Conservation (phyloP, 2,797 vertebrate species). For the Chlorospingus semifuscus region DNA sequence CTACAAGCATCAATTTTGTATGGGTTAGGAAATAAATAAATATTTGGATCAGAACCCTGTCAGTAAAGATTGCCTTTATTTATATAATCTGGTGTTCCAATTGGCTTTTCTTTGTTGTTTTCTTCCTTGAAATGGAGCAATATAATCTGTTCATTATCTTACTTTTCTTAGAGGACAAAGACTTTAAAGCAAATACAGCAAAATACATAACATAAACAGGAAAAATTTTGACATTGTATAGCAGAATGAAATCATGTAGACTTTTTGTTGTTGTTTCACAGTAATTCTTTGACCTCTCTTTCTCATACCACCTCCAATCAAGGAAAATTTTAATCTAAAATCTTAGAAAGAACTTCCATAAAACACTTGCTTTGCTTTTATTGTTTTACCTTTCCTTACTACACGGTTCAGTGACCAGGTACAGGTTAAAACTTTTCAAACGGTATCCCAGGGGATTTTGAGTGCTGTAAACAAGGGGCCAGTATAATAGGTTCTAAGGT, state of each 20-base stretch:
- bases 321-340: not conserved
- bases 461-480: not conserved
- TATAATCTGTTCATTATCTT: not conserved
- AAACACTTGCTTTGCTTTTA: not conserved
- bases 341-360: not conserved
- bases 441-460: not conserved
- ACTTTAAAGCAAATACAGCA: not conserved
- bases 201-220: not conserved
- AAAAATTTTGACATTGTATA: not conserved
- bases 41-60: conserved; percentile 37
- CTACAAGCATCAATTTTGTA: conserved; percentile 43
- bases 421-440: not conserved
- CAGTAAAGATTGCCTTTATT: conserved; percentile 53
- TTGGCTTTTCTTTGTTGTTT: conserved; percentile 8
- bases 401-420: not conserved
- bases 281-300: not conserved
- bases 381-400: not conserved
- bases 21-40: conserved; percentile 53
- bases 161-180: not conserved
- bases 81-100: not conserved
- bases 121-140: not conserved
- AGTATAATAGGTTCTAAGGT: not conserved
- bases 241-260: not conserved
- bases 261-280: not conserved
- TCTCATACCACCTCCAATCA: not conserved